These are phyloP conservation scores for Drosophila mulleri DNA, from an alignment of 2,888 invertebrate genomes.

Conservation along the genomic window DNA sequence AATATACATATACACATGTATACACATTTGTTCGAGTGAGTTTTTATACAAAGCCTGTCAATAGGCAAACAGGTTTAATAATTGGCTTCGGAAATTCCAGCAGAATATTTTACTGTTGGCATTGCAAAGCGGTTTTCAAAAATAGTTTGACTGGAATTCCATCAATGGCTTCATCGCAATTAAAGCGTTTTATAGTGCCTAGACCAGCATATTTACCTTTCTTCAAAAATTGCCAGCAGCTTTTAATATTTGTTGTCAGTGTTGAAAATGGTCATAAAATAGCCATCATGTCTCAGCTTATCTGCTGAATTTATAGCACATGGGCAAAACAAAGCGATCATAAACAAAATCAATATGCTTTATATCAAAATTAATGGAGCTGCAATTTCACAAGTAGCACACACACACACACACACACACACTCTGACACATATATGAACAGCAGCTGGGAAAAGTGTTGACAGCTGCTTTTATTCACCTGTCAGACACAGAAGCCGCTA, in stretches of 20 bases:
- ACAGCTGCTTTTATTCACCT: conserved; percentile 82
- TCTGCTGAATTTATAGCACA: conserved; percentile 3
- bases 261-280: conserved; percentile 4
- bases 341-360: conserved; percentile 64
- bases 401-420: conserved; percentile 6
- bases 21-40: not conserved
- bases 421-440: conserved; percentile 7
- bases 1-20: too few species aligned
- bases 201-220: too few species aligned
- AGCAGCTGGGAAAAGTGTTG: conserved; percentile 62
- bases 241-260: not conserved
- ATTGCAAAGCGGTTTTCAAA: not conserved
- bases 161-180: not conserved
- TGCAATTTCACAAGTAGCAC: conserved; percentile 34
- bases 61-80: not conserved
- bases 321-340: conserved; percentile 14
- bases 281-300: not conserved
- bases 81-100: not conserved
- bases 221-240: not conserved
- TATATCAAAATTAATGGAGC: conserved; percentile 70
- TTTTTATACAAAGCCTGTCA: not conserved
- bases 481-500: conserved; percentile 78
- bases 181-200: not conserved
- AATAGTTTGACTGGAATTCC: not conserved
- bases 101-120: not conserved